These are phyloP conservation scores for Prolemur simus DNA, from an alignment of 2,113 vertebrate genomes.

Conservation along the genomic window DNA sequence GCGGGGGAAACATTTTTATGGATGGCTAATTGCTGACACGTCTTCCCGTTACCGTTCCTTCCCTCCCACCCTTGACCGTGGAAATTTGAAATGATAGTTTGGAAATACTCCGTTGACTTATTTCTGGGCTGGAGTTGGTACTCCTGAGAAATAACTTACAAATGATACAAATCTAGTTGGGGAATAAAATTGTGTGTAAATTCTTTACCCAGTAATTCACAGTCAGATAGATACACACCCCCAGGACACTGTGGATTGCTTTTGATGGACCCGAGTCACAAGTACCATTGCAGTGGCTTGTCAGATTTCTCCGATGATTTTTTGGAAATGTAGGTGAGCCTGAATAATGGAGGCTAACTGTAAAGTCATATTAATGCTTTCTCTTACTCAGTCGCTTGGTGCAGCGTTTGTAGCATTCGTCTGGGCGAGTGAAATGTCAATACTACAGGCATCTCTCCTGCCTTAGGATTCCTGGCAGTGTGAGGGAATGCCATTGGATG, in stretches of 20 bases:
- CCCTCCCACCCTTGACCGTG: conserved; percentile 40
- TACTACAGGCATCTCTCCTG: background rate
- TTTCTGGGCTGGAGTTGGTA: conserved; percentile 60
- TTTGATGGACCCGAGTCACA: background rate
- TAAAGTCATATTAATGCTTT: background rate
- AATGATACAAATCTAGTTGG: conserved; percentile 41
- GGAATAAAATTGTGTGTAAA: background rate
- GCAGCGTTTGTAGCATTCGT: background rate
- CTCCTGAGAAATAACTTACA: conserved; percentile 59
- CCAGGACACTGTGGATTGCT: background rate
- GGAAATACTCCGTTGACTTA: conserved; percentile 58
- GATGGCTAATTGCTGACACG: conserved; percentile 75
- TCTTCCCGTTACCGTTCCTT: conserved; percentile 59
- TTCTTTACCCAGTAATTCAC: background rate
- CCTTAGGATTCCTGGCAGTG: background rate
- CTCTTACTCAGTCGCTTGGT: background rate
- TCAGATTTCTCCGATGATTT: background rate
- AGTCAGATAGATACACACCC: background rate
- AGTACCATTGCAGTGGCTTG: background rate
- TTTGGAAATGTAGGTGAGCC: background rate
- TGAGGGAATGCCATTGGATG: conserved; percentile 67
- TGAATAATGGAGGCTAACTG: background rate
- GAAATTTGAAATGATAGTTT: conserved; percentile 52
- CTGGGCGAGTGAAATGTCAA: background rate
- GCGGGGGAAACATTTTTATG: conserved; percentile 68